phyloP scores from a whole-genome alignment of 2,113 vertebrate species.

The Chloropsis cyanopogon region DNA sequence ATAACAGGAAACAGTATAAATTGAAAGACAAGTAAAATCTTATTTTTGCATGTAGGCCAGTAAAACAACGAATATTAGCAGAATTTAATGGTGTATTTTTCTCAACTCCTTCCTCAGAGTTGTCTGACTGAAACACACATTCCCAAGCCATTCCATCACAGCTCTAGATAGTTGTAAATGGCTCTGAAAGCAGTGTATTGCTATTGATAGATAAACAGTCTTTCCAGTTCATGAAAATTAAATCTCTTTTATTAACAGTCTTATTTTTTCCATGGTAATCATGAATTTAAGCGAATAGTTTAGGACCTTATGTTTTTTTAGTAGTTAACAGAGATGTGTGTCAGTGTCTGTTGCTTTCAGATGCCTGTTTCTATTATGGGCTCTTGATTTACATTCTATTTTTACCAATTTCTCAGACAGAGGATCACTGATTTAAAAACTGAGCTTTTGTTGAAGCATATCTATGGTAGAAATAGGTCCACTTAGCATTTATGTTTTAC shows the following conservation, averaged over 20 bases:
- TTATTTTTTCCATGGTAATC: neutral
- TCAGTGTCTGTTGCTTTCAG: neutral
- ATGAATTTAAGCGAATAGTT: neutral
- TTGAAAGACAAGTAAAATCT: neutral
- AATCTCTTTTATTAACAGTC: neutral
- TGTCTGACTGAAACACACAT: neutral
- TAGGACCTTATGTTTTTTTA: neutral
- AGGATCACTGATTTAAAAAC: neutral
- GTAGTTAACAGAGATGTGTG: neutral
- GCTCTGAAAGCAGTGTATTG: neutral
- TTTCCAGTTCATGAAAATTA: neutral
- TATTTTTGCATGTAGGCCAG: neutral
- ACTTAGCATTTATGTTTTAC: neutral
- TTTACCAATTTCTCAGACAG: neutral
- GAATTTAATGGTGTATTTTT: neutral
- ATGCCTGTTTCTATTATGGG: neutral
- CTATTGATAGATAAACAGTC: neutral
- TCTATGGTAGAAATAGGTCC: neutral
- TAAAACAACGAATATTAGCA: neutral
- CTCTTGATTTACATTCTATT: neutral
- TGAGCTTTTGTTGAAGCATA: neutral
- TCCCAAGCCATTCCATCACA: neutral
- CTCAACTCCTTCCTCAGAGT: neutral
- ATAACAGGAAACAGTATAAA: neutral
- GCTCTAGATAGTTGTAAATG: neutral